phyloP scores from a whole-genome alignment of 2,888 invertebrate species.

The Eutolmus rufibarbis region DNA sequence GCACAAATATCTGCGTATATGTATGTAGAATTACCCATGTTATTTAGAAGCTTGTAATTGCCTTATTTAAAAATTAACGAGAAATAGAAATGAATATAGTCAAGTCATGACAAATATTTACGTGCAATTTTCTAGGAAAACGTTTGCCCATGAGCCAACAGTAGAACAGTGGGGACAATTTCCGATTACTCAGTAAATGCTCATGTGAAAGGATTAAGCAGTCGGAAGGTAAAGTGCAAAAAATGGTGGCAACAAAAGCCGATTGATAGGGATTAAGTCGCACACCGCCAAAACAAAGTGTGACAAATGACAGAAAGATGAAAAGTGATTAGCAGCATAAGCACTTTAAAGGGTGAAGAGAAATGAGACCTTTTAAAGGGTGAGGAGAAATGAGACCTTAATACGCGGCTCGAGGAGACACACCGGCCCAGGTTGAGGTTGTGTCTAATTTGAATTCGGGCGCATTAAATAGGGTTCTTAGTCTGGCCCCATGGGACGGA shows the following conservation, averaged over 20 bases:
- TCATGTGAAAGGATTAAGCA: background rate
- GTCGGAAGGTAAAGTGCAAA: conserved; percentile 1
- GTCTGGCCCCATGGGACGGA: background rate
- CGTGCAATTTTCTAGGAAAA: background rate
- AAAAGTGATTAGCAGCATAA: conserved; percentile 19
- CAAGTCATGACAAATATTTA: background rate
- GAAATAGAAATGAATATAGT: background rate
- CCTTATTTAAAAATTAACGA: background rate
- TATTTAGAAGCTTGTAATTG: background rate
- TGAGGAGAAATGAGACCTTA: background rate
- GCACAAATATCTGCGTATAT: background rate
- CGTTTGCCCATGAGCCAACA: background rate
- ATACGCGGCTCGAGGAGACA: background rate
- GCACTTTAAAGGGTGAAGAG: background rate
- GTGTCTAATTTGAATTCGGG: conserved; percentile 6
- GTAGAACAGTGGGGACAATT: background rate
- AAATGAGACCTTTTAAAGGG: conserved; percentile 14
- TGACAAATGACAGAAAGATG: conserved; percentile 37
- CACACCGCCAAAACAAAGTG: conserved; percentile 25
- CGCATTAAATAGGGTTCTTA: conserved; percentile 7
- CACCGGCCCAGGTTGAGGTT: background rate
- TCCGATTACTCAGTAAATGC: background rate
- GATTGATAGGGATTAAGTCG: conserved; percentile 37
- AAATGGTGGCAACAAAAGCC: conserved; percentile 21
- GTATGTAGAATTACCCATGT: background rate